phyloP scores from a whole-genome alignment of 2,888 invertebrate genomes.

The Nomada ferruginata region DNA sequence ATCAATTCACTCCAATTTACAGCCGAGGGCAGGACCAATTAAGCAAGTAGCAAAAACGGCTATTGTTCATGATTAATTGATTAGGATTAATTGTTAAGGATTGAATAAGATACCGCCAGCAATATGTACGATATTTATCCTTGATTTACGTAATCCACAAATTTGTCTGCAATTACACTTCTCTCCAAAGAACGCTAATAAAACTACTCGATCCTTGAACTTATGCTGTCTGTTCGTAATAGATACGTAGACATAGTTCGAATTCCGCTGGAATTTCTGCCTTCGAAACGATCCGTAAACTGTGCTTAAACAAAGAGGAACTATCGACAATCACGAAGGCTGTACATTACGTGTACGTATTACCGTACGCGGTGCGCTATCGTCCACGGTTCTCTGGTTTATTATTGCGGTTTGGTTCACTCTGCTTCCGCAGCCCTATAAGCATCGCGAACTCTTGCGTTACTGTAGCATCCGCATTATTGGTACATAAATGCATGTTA shows the following conservation, averaged over 20 bases:
- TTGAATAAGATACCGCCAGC: too few species aligned
- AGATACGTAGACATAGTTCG: neutral
- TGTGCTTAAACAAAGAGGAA: slow-evolving; percentile 28
- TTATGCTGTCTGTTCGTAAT: neutral
- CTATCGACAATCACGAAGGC: slow-evolving; percentile 32
- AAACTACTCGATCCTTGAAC: neutral
- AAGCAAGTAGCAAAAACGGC: too few species aligned
- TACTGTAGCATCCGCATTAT: slow-evolving; percentile 65
- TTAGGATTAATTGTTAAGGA: too few species aligned
- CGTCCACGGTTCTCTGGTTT: slow-evolving; percentile 50
- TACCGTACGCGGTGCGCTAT: slow-evolving; percentile 37
- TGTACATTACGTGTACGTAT: slow-evolving; percentile 34
- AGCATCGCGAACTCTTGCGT: slow-evolving; percentile 53
- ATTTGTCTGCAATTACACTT: neutral
- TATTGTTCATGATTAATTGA: too few species aligned
- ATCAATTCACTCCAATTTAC: slow-evolving; percentile 1
- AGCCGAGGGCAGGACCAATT: too few species aligned
- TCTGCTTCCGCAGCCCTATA: slow-evolving; percentile 56
- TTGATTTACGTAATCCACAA: neutral
- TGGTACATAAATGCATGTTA: slow-evolving; percentile 61
- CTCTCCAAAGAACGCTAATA: neutral
- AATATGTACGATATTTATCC: neutral
- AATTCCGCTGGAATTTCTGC: neutral
- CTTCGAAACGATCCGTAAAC: neutral
- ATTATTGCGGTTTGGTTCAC: slow-evolving; percentile 56